These are phyloP conservation scores for Tethea ocularis DNA, from an alignment of 2,888 invertebrate genomes.

Conservation along the genomic window DNA sequence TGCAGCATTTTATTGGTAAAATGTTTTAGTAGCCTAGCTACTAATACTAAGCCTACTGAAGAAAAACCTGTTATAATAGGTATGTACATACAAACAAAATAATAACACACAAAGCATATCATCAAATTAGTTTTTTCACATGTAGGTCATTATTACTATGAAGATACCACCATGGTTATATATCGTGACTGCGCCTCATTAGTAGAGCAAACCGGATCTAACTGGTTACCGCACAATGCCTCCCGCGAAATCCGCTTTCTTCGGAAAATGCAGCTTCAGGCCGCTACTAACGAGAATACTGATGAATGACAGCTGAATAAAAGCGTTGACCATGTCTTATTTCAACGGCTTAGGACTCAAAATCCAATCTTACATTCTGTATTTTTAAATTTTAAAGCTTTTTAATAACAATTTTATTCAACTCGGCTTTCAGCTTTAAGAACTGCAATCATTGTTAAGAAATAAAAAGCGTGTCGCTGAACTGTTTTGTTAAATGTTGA, in stretches of 20 bases:
- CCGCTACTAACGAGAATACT: slow-evolving; percentile 59
- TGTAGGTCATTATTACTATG: slow-evolving; percentile 40
- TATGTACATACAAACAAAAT: not conserved
- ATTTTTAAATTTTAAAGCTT: not conserved
- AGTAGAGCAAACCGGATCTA: slow-evolving; percentile 61
- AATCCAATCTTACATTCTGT: slow-evolving; percentile 18
- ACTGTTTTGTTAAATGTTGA: slow-evolving; percentile 29
- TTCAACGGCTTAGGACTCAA: slow-evolving; percentile 32
- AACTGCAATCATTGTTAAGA: not conserved
- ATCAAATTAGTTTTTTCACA: slow-evolving; percentile 7
- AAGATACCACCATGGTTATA: slow-evolving; percentile 36
- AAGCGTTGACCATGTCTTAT: slow-evolving; percentile 29
- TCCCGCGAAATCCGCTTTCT: slow-evolving; percentile 60
- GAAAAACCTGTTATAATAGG: no score
- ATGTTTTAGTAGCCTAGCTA: no score
- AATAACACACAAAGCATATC: not conserved
- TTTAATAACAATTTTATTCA: not conserved
- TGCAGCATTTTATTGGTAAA: no score
- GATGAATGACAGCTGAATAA: slow-evolving; percentile 35
- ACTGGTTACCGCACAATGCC: slow-evolving; percentile 66
- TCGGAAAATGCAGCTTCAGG: slow-evolving; percentile 43
- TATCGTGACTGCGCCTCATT: slow-evolving; percentile 69
- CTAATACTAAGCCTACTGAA: no score
- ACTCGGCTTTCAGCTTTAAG: not conserved
- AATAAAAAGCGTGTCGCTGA: slow-evolving; percentile 7